Percentiles rank a stretch among this genome's conserved stretches.
phyloP scores from a whole-genome alignment of 2,797 vertebrate genomes.

The Cetoscarus ocellatus region DNA sequence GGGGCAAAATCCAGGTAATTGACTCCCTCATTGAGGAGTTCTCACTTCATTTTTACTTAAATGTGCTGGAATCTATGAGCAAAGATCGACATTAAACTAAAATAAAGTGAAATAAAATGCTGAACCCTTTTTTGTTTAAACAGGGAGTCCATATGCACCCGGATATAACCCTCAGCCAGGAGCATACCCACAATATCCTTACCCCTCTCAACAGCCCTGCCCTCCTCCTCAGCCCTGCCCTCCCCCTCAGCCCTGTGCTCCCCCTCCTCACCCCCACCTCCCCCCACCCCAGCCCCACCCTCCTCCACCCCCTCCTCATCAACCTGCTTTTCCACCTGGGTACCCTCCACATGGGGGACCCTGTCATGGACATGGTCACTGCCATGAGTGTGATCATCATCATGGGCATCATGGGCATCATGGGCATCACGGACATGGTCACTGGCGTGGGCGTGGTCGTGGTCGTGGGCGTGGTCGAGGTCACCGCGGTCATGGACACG shows the following conservation, averaged over 20 bases:
- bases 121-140: background rate
- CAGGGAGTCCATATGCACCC: slow-evolving; percentile 31
- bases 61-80: background rate
- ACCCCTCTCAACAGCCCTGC: background rate
- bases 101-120: background rate
- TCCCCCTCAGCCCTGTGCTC: slow-evolving; percentile 4
- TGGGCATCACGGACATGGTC: background rate
- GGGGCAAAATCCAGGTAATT: slow-evolving; percentile 43
- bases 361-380: background rate
- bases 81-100: background rate
- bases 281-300: background rate
- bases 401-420: background rate
- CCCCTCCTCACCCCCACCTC: slow-evolving; percentile 19
- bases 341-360: background rate
- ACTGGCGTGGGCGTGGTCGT: background rate
- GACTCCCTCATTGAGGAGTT: background rate
- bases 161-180: slow-evolving; percentile 17
- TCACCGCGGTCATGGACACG: background rate
- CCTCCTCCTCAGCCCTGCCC: background rate
- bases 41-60: background rate
- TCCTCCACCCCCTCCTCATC: slow-evolving; percentile 23
- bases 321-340: slow-evolving; percentile 6
- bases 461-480: background rate
- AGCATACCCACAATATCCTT: slow-evolving; percentile 5
- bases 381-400: accelerated